Evolutionary conservation across 1,140 invertebrate species (phyloP), one percentile per base, ranked within the genome.

Genomic region (Littorina saxatilis): DNA sequence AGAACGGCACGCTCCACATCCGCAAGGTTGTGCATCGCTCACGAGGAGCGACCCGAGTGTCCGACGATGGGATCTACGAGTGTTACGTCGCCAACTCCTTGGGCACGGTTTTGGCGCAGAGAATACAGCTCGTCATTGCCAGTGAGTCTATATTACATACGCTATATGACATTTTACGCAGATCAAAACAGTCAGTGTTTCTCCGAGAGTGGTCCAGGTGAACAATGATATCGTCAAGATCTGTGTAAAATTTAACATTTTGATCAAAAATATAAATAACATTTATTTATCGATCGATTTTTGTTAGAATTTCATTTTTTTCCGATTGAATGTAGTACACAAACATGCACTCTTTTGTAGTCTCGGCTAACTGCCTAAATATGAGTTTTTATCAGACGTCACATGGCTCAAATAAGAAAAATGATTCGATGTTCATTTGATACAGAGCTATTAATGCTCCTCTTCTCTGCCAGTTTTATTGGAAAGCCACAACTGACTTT

Each of bases 31-130:
- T 72, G 15, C 79, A 80, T 32, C 43, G 79, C 37, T n/a, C 27
- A 11, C 52, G 61, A 27, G 70, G n/a, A 0, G 55, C 39, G 47
- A 9, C 15, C 9, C 20, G 39, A 17, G 43, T 68, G 27, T 50
- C 63, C 0, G 78, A 80, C 29, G 78, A 72, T 5, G 78, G 78
- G 35, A 29, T 80, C 17, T 80, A 80, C 27, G 68, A 80, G 32
- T 80, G 79, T 55, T 80, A 52, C 32, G 79, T 80, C 50, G 58
- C 43, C 37, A 80, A 80, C 55, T 55, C 40, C n/a, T 29, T 80
- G 15, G 79, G 79, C 17, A 80, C 68, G n/a, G 52, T 73, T 15
- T 27, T 80, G 20, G 79, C 79, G 1, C 68, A 74, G 20, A 35
- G 66, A 2, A 47, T 80, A 15, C 32, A 80, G 47, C 35, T 80